Base-by-base conservation (phyloP, 2,888 invertebrate species). In the Macaria notata region DNA sequence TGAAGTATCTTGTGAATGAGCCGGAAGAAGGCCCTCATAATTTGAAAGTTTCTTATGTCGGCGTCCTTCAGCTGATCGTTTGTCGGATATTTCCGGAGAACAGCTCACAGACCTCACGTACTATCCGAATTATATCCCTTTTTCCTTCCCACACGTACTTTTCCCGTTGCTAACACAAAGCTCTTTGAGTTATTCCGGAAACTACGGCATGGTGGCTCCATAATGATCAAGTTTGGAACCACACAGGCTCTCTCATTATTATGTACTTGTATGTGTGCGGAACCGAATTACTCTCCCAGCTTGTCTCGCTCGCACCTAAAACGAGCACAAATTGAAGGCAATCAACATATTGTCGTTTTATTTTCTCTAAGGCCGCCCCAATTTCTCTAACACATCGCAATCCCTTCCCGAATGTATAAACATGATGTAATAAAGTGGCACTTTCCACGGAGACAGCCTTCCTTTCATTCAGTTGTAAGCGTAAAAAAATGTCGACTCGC, bases 61-160 rank as follows among this genome's bases (percentile, higher is more conserved):
- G 19, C 19, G 19, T 19, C 19, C 19, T 19, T 19, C 19, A 65
- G 63, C 71, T 70, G 74, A 76, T 76, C 75, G 78, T 81, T 83
- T 81, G 78, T 79, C 75, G 70, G 73, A 68, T 72, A 77, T 78
- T 77, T 78, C 74, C 74, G 70, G 75, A 71, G 73, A 72, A 69
- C 66, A 70, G 73, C 71, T 72, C 64, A 56, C 62, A 65, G 66
- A 73, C 75, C 73, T 66, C 69, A 69, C 66, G 63, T 64, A 70
- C 68, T 65, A 63, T 64, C 56, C 68, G 69, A 71, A 76, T 78
- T 77, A 77, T 74, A 73, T 68, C 71, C 62, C 68, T 66, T 63
- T 62, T 62, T 62, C 59, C 63, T 49, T 43, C 52, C 41, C 49
- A 49, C 54, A 44, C 52, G 58, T 54, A 58, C 50, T 60, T 56